A percentile compares a stretch with the other conserved stretches of the same genome.
These are phyloP conservation scores for Ascaphus truei DNA, from an alignment of 2,113 vertebrate genomes.

Conservation along the genomic window DNA sequence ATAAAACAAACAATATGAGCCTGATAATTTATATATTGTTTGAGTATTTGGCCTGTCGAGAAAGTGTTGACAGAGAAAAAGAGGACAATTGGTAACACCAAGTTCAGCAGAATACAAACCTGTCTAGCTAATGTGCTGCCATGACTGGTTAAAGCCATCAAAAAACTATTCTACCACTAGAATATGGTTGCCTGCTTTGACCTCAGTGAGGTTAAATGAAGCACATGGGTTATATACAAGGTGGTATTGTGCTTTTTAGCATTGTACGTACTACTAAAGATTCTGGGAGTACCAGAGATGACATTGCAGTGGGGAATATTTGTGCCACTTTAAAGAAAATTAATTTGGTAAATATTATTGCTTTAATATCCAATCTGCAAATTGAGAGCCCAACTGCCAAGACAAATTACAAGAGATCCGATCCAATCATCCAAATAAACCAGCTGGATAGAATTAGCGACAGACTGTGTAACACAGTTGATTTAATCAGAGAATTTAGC, in stretches of 20 bases:
- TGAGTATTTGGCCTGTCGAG: too few species aligned
- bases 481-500: conserved; percentile 13
- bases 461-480: not conserved
- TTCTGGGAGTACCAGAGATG: too few species aligned
- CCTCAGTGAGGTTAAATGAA: not conserved
- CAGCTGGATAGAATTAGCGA: conserved; percentile 4
- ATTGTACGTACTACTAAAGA: not conserved
- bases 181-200: not conserved
- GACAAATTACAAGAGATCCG: not conserved
- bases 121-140: too few species aligned
- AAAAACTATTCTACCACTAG: too few species aligned
- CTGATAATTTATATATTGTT: too few species aligned
- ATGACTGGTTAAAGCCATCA: too few species aligned
- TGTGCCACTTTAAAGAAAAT: not conserved
- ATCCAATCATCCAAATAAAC: not conserved
- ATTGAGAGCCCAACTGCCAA: not conserved
- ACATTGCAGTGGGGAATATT: not conserved
- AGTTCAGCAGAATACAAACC: too few species aligned
- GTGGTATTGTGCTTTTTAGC: not conserved
- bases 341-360: not conserved
- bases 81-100: too few species aligned
- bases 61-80: too few species aligned
- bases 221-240: not conserved
- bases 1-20: too few species aligned
- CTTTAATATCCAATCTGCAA: conserved; percentile 5